Evolutionary conservation across 2,888 invertebrate species (phyloP), one percentile per base, ranked within the genome.

Genomic region (Xanthostigma xanthostigma): DNA sequence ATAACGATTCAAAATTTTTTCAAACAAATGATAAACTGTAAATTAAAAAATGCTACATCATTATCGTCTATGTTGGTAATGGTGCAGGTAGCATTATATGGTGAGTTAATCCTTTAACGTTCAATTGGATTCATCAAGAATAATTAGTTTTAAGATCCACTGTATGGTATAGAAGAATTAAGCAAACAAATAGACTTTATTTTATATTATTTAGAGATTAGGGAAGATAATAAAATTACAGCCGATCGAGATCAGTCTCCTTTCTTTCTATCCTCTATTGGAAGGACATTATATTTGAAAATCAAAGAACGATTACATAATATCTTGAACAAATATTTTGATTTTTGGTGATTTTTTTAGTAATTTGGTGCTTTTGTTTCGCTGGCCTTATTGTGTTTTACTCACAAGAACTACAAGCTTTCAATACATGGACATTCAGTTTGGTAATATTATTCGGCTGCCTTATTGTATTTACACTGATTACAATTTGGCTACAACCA

Each of bases 401-500:
- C 47, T 63, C 64, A 53, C 58, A 62, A 14, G 55, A 63, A 45
- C 54, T 73, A 12, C 55, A 64, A 49, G 52, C 61, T 3, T 69
- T 67, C 0, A 66, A 64, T 43, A 42, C 58, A 48, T 55, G 68
- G 62, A 53, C 68, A 0, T 44, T 62, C 3, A 51, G 57, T 37
- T 60, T 73, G 1, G 65, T 71, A 3, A 50, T 52, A 2, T 48
- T 64, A 9, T 56, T 65, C 13, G 53, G 53, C 4, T 36, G 57
- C 5, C 48, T 64, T 11, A 52, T 65, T 6, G n/a, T 76, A 2
- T 40, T 62, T 33, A 70, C 76, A 6, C 64, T 82, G 2, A 59
- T 64, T 17, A 64, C 71, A 10, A 74, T 84, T 14, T 72, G 74
- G 0, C 61, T 73, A 0, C 83, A 84, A 57, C 83, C 84, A 0